Evolutionary conservation across 2,797 vertebrate species (phyloP).

Genomic region (Microctenopoma stevenorrisi): DNA sequence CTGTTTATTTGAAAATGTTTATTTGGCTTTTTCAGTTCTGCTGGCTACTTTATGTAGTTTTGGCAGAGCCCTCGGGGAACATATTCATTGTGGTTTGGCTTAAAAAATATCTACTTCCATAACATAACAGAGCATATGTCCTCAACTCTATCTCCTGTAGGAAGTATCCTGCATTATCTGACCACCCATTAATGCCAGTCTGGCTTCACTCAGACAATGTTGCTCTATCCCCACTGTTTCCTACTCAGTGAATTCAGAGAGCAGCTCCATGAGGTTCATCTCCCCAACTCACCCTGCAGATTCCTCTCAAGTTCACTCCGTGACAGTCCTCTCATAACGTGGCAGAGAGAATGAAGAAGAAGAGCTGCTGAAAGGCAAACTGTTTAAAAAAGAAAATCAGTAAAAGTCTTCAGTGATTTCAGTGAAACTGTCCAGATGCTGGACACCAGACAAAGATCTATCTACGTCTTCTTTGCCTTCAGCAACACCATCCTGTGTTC

Average conservation of each 20-base stretch:
- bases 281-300: conserved; percentile 15
- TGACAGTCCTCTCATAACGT: conserved; percentile 45
- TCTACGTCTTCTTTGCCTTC: conserved; percentile 36
- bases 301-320: conserved; percentile 44
- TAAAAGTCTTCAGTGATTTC: conserved; percentile 66
- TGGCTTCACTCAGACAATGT: neutral
- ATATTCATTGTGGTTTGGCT: too few species aligned
- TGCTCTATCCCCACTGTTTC: neutral
- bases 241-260: neutral
- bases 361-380: conserved; percentile 51
- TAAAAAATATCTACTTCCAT: too few species aligned
- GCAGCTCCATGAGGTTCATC: conserved; percentile 4
- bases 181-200: too few species aligned
- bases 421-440: conserved; percentile 66
- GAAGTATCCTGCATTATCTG: too few species aligned
- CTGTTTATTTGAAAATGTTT: neutral
- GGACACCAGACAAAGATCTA: conserved; percentile 48
- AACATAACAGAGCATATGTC: too few species aligned
- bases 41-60: too few species aligned
- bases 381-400: conserved; percentile 64
- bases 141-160: too few species aligned
- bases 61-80: too few species aligned
- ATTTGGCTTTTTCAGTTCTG: too few species aligned
- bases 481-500: conserved; percentile 40
- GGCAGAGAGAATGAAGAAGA: conserved; percentile 31